These are phyloP conservation scores for Peromyscus nudipes DNA, from an alignment of 2,797 vertebrate genomes.

Conservation along the genomic window DNA sequence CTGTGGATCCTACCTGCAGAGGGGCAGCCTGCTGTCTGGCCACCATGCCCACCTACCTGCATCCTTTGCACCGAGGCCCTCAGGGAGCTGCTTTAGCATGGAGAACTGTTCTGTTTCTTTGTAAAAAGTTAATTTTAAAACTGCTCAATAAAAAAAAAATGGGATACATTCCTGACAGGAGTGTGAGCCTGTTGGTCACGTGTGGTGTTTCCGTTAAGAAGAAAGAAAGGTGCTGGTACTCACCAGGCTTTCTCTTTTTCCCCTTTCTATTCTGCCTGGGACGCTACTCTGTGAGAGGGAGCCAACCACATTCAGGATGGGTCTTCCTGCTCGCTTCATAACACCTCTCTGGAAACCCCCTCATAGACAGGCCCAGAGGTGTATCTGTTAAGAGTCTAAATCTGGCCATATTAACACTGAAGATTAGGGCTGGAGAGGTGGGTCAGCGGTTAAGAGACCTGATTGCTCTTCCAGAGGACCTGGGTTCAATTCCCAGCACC, in stretches of 20 bases:
- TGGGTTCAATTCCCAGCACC: too few species aligned
- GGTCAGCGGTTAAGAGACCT: too few species aligned
- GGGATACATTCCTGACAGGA: too few species aligned
- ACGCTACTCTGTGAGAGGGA: too few species aligned
- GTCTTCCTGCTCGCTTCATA: too few species aligned
- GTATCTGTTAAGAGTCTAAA: not conserved
- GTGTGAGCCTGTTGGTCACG: not conserved
- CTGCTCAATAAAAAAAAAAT: not conserved
- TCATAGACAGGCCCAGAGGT: too few species aligned
- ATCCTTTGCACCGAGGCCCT: not conserved
- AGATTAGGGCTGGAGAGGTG: too few species aligned
- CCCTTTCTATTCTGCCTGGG: not conserved
- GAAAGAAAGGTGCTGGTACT: not conserved
- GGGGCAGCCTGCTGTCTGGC: not conserved
- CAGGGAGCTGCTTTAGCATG: accelerated
- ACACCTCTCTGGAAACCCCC: not conserved
- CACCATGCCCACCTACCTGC: not conserved
- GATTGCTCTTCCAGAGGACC: too few species aligned
- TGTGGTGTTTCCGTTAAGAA: not conserved
- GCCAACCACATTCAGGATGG: not conserved
- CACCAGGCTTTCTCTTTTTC: not conserved
- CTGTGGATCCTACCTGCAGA: accelerated
- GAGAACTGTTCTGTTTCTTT: not conserved
- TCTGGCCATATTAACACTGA: not conserved
- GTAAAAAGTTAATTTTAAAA: conserved; percentile 11